Evolutionary conservation across 2,797 vertebrate species (phyloP).

Genomic region (Smutsia temminckii): DNA sequence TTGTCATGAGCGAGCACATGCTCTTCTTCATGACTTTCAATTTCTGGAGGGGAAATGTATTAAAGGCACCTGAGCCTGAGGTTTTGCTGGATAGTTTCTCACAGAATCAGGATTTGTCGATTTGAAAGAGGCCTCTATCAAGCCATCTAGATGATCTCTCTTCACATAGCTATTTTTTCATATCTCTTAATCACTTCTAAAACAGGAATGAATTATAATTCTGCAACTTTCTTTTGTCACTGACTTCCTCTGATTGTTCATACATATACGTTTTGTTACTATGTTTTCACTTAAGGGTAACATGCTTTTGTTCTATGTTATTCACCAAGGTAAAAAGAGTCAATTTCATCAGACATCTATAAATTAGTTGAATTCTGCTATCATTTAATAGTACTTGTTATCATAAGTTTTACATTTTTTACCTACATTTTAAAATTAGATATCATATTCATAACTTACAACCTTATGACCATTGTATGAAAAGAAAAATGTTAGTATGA

Average conservation of each 20-base stretch:
- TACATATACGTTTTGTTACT: not conserved
- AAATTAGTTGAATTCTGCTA: not conserved
- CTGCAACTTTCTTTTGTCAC: conserved; percentile 47
- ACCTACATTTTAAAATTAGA: not conserved
- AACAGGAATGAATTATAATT: conserved; percentile 54
- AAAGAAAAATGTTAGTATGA: not conserved
- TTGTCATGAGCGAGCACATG: conserved; percentile 30
- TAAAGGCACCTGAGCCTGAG: conserved; percentile 66
- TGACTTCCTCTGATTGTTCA: not conserved
- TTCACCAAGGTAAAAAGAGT: not conserved
- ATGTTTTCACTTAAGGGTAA: not conserved
- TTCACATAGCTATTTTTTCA: conserved; percentile 43
- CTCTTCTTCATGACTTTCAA: conserved; percentile 69
- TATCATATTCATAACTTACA: not conserved
- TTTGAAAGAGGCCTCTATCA: conserved; percentile 59
- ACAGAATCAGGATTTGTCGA: conserved; percentile 52
- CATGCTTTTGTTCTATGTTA: not conserved
- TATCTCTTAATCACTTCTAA: conserved; percentile 48
- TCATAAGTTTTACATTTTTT: not conserved
- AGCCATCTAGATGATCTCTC: conserved; percentile 51
- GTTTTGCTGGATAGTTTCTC: conserved; percentile 63
- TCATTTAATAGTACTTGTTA: not conserved
- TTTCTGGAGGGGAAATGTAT: conserved; percentile 53
- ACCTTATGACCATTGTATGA: not conserved
- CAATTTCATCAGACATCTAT: not conserved